Evolutionary conservation across 1,140 invertebrate genomes (phyloP), one percentile per base, ranked within the genome.

Genomic region (Drosophila watanabei): DNA sequence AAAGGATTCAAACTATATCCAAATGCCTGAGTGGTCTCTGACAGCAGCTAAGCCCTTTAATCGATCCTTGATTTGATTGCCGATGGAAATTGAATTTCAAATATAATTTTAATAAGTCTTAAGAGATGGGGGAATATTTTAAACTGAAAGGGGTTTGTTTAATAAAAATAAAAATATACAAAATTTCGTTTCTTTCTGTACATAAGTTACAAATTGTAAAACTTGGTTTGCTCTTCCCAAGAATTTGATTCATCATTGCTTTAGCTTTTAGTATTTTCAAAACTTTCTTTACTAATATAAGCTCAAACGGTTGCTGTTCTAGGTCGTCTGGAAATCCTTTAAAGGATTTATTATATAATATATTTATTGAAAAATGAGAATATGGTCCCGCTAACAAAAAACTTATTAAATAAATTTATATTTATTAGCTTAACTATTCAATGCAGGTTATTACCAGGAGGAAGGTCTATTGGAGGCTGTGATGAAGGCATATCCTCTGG

Each of bases 1-100:
- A 14, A 49, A 28, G 33, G 35, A 24, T 24, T 56, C 33, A 43
- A 41, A 51, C n/a, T 43, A 72, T 51, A 48, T 66, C n/a, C 18
- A 65, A 80, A 78, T 60, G 30, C 24, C 69, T 70, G 81, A 83
- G 77, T 61, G 72, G 59, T 46, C 54, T 51, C 18, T 77, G 82
- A 77, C 77, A 84, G 75, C 37, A 61, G 52, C 54, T 64, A 52
- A 80, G 63, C 66, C 33, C 24, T 62, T 62, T 59, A 45, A 57
- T 54, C 35, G 51, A 49, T 39, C 56, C 46, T 35, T 41, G 20
- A 70, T 43, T 70, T 72, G 45, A 73, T 72, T 73, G 54, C 45
- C 32, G 11, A 2, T 30, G 20, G 37, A 61, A 69, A 66, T 33
- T 41, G 5, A 45, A 52, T 64, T 56, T 56, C 0, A 57, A 68